Conservation (phyloP, 2,797 vertebrate genomes). For the Cryptoblepharus egeriae region DNA sequence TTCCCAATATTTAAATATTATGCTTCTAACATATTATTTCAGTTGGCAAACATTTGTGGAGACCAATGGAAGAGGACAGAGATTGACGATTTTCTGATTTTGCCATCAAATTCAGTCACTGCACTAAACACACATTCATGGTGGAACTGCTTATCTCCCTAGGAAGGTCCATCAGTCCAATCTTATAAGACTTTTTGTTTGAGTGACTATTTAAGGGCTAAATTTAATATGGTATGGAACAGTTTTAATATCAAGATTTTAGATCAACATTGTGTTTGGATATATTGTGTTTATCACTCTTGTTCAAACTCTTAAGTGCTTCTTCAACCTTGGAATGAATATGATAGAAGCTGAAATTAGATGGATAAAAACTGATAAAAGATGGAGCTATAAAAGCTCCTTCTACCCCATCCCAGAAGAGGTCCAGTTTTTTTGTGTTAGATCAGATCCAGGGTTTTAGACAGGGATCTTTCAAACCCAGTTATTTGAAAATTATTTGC, state of each 20-base stretch:
- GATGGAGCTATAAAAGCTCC: neutral
- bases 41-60: no score
- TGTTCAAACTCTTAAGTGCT: neutral
- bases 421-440: no score
- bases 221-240: neutral
- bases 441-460: no score
- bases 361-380: no score
- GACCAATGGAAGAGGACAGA: no score
- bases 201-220: neutral
- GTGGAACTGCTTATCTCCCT: neutral
- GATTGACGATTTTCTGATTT: neutral
- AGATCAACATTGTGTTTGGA: neutral
- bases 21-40: no score
- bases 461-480: no score
- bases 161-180: neutral
- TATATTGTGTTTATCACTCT: neutral
- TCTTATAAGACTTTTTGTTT: neutral
- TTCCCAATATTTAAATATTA: neutral
- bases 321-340: neutral
- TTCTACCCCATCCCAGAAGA: neutral
- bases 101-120: neutral
- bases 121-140: neutral
- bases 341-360: neutral
- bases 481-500: no score
- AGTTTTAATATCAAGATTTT: neutral